Base-by-base conservation (phyloP, 2,888 invertebrate species). In the Plutella xylostella region DNA sequence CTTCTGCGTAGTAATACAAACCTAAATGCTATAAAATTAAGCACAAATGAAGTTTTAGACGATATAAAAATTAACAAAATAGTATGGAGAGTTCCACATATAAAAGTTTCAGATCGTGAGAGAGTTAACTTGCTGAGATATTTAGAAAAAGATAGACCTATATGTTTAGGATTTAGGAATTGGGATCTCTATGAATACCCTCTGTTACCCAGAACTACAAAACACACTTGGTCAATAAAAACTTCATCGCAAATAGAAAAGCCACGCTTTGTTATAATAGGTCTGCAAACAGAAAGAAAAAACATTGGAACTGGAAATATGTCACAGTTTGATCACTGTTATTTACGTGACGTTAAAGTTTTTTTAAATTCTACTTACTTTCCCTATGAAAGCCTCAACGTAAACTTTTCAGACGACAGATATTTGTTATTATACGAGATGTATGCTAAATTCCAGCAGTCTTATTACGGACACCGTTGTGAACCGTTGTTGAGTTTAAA, bases 121-220 rank as follows among this genome's bases (percentile, higher is more conserved):
- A 20, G 35, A 38, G 18, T 45, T 2, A 45, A 42, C 43, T 28
- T 45, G 22, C 25, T 33, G n/a, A 39, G 44, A 46, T n/a, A 47
- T 17, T 48, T 51, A 43, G 53, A 53, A 46, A 53, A 45, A 63
- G 65, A 55, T 53, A 60, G 42, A 55, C 59, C 38, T 47, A 61
- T 43, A 53, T 62, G 47, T 51, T 55, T 51, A 35, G 47, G 44
- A 52, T 68, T 63, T 52, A 49, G 69, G 42, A 61, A 60, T 42
- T 71, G 69, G 68, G 67, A 69, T 45, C 45, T 72, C 18, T 61
- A 65, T 46, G 63, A 65, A 50, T 65, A 65, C 53, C 66, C 65
- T 3, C 38, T 57, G 42, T 43, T 72, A 45, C 66, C 61, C 15
- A 49, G 47, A 45, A 61, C 63, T 19, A 51, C 51, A 34, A 55